Base-by-base conservation (phyloP, 2,888 invertebrate species). In the Lithophane semibrunnea region DNA sequence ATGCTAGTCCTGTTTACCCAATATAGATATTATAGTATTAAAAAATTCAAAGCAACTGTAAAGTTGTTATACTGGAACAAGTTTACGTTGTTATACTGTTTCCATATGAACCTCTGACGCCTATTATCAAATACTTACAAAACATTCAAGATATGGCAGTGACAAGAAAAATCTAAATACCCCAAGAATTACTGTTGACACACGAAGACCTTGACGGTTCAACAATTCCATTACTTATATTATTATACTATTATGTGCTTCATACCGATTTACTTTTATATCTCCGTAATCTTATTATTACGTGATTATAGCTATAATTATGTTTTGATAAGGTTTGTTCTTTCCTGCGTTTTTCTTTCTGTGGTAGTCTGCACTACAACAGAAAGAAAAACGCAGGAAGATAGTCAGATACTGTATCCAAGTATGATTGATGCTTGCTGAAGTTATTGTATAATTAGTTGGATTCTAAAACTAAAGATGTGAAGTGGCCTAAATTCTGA, bases 271-370 rank as follows among this genome's bases (percentile, higher is more conserved):
- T 86, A 82, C 52, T 84, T 80, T 77, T 79, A 86, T 89, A 83
- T 80, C 84, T 65, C 49, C 54, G 77, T 89, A 85, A 86, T 89
- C 82, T 75, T 80, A 86, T 78, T 81, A 86, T 88, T 85, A 87
- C 75, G 77, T 82, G 84, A 87, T 87, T 85, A 85, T 71, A 65
- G 18, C 21, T 81, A 67, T 84, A 83, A 87, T 85, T 81, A 73
- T 60, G 82, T 78, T 73, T 69, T 81, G 75, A 84, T 80, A 86
- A 77, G 65, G 64, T 79, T 77, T 75, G 64, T 78, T 70, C 49
- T 58, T 66, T 56, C 10, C 12, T 73, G n/a, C 54, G 21, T 60
- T 74, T 29, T 64, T 56, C 12, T 69, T 73, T 60, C 9, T 63
- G 13, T 70, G 65, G 21, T 44, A 7, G 13, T 82, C n/a, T n/a